A percentile compares a stretch with the other conserved stretches of the same genome.
Conservation (phyloP, 2,888 invertebrate genomes). For the Carpatolechia fugitivella region DNA sequence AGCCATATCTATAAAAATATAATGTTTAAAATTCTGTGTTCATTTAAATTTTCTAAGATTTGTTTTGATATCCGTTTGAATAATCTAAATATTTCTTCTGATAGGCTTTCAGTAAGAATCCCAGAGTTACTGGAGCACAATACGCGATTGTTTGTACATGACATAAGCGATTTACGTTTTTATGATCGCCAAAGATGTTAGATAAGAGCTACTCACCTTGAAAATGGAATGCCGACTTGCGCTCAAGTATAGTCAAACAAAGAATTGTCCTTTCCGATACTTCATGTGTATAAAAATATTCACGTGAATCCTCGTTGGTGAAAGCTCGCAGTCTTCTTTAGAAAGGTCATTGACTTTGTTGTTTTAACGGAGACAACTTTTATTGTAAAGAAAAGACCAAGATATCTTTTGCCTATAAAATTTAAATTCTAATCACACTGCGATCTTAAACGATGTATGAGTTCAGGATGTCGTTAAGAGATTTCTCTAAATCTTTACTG, state of each 20-base stretch:
- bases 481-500: neutral
- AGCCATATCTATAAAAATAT: too few species aligned
- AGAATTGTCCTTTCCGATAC: too few species aligned
- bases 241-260: neutral
- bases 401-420: neutral
- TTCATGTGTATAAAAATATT: neutral
- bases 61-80: neutral
- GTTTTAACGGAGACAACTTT: neutral
- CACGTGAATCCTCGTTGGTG: neutral
- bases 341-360: neutral
- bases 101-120: neutral
- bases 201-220: conserved; percentile 65
- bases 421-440: neutral
- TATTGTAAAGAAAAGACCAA: neutral
- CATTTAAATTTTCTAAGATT: too few species aligned
- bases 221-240: conserved; percentile 60
- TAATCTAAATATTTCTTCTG: neutral
- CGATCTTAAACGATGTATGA: neutral
- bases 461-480: neutral
- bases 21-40: too few species aligned
- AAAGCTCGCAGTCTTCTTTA: neutral
- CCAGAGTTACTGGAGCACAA: neutral
- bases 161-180: conserved; percentile 41
- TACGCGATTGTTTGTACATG: conserved; percentile 8
- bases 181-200: conserved; percentile 47